Evolutionary conservation across 1,140 invertebrate species (phyloP), one percentile per base, ranked within the genome.

Genomic region (Sinella curviseta): DNA sequence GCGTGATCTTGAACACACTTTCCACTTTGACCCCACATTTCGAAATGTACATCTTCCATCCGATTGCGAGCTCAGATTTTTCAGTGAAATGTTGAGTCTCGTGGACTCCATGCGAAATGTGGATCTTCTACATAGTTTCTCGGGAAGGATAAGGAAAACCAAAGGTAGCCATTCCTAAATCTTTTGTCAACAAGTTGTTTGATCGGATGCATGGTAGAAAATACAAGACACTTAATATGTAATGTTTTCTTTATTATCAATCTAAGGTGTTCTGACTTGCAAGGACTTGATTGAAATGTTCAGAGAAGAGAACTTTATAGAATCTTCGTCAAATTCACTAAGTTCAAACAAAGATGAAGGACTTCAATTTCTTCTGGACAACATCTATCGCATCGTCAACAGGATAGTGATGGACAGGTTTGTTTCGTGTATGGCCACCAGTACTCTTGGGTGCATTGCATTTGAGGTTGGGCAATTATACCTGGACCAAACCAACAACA

Each of bases 1-100:
- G 8, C 8, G 39, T n/a, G 57, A n/a, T 26, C 57, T 65, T 4
- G 4, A 65, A 26, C 57, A 65, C 57, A 65, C 57, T 4, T 65
- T 65, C 57, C 14, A 65, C 57, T 65, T 65, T 26, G 57, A 65
- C 26, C 57, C 57, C 14, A 17, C 57, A 65, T 65, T 65, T 65
- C 3, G 24, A 65, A 65, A 14, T n/a, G 57, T 65, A 4, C 57
- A 65, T 65, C 24, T 65, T 8, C 16, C 8, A 4, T 65, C 16
- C 4, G 57, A 65, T 26, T n/a, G 57, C 24, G 57, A 65, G 57
- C 57, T 65, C 4, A 65, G 26, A 65, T 65, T 65, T 26, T 65
- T 65, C 57, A 12, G 57, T 26, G 57, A 65, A 26, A 26, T 26
- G 57, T 26, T 65, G 3, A 65, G 57, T 65, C 26, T 65, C 14